Conservation (phyloP, 2,797 vertebrate genomes). For the Lepilemur septentrionalis region DNA sequence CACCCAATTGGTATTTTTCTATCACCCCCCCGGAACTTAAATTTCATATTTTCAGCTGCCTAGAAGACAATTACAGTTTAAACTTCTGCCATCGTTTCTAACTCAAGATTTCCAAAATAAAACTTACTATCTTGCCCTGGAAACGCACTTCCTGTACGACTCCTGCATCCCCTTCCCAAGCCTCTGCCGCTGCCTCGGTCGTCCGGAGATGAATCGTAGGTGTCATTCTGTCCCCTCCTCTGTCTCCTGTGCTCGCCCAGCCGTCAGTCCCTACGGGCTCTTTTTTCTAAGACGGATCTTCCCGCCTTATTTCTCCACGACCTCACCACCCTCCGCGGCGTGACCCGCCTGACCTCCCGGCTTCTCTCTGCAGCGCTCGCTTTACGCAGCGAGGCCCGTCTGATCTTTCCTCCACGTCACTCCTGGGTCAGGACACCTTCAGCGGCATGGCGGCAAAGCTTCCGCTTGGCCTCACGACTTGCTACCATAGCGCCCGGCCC, state of each 20-base stretch:
- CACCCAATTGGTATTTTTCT: background rate
- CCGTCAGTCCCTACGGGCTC: background rate
- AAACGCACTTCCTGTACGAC: background rate
- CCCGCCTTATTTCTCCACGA: no score
- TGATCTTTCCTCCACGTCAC: background rate
- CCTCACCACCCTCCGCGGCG: background rate
- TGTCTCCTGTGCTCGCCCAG: background rate
- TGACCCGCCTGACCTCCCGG: background rate
- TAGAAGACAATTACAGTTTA: background rate
- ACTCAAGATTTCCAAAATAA: background rate
- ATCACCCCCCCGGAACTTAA: background rate
- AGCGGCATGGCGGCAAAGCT: background rate
- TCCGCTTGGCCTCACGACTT: background rate
- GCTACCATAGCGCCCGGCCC: background rate
- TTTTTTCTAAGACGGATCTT: background rate
- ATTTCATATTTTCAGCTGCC: background rate
- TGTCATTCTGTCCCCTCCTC: background rate
- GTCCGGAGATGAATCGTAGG: background rate
- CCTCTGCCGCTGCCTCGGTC: background rate
- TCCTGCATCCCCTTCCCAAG: background rate
- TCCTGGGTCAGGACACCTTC: background rate
- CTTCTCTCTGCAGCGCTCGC: background rate
- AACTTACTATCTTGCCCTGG: background rate
- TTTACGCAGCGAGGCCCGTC: fast-evolving
- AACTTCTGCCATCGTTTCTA: background rate